phyloP scores from a whole-genome alignment of 2,113 vertebrate genomes.

The Oenanthe melanoleuca region DNA sequence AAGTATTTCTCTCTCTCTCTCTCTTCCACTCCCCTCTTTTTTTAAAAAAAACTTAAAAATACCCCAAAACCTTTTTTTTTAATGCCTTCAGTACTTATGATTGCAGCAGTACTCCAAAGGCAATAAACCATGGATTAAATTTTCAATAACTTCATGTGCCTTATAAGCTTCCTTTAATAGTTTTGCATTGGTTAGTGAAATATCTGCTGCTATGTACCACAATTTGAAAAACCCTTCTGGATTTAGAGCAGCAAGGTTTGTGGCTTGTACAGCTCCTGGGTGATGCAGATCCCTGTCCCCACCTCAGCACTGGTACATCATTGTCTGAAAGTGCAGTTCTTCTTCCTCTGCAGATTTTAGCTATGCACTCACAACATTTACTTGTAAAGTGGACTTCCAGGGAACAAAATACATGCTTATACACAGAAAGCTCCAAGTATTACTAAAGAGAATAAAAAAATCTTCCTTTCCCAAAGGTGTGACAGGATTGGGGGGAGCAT shows the following conservation, averaged over 20 bases:
- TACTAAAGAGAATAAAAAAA: background rate
- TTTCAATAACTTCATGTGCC: background rate
- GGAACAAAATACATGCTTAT: background rate
- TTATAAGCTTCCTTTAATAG: background rate
- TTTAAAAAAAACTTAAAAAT: background rate
- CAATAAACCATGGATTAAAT: slow-evolving; percentile 17
- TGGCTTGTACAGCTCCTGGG: background rate
- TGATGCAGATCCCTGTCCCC: background rate
- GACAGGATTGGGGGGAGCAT: background rate
- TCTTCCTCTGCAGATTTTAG: background rate
- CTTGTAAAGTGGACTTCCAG: background rate
- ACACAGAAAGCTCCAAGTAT: background rate
- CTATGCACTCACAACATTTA: accelerated
- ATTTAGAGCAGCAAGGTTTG: background rate
- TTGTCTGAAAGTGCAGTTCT: background rate
- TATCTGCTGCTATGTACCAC: background rate
- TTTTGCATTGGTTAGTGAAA: slow-evolving; percentile 1
- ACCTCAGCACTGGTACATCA: background rate
- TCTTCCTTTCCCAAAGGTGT: background rate
- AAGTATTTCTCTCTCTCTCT: background rate
- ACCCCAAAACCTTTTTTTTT: background rate
- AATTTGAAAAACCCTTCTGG: background rate
- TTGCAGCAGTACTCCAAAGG: background rate
- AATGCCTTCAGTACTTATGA: background rate
- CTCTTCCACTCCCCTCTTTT: accelerated